Evolutionary conservation across 2,113 vertebrate species (phyloP).

Genomic region (Nestor notabilis): DNA sequence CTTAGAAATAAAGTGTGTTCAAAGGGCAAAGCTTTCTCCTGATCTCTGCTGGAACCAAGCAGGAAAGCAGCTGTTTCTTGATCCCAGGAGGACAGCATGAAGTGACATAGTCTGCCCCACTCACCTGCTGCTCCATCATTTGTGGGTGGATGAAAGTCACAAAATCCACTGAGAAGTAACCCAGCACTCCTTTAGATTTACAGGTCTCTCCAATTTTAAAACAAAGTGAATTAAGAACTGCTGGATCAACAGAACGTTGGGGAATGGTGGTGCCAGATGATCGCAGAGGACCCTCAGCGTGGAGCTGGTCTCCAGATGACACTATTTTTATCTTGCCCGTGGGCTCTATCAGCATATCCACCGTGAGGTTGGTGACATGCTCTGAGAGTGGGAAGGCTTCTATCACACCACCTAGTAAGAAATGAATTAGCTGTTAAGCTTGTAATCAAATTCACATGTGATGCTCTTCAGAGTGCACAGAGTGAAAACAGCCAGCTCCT

Average conservation of each 20-base stretch:
- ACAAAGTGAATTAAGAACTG: slow-evolving; percentile 77
- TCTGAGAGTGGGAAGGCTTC: slow-evolving; percentile 84
- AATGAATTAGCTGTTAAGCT: background rate
- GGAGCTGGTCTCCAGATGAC: slow-evolving; percentile 87
- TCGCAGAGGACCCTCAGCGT: slow-evolving; percentile 74
- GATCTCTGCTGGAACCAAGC: background rate
- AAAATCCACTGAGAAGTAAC: slow-evolving; percentile 86
- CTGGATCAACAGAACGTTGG: slow-evolving; percentile 81
- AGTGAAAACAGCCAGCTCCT: background rate
- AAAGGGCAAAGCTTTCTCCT: background rate
- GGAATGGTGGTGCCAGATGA: slow-evolving; percentile 80
- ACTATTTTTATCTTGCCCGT: slow-evolving; percentile 78
- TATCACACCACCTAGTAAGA: slow-evolving; percentile 83
- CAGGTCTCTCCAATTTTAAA: slow-evolving; percentile 80
- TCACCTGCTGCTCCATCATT: slow-evolving; percentile 86
- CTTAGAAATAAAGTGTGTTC: background rate
- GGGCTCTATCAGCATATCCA: slow-evolving; percentile 90
- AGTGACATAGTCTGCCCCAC: background rate
- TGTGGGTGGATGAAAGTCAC: slow-evolving; percentile 81
- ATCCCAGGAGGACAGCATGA: background rate
- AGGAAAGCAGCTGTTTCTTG: background rate
- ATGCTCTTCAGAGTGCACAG: background rate
- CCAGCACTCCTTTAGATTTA: slow-evolving; percentile 75
- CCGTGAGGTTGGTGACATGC: slow-evolving; percentile 81
- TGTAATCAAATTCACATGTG: background rate